Evolutionary conservation across 2,797 vertebrate species (phyloP), one percentile per base, ranked within the genome.

Genomic region (Novumbra hubbsi): DNA sequence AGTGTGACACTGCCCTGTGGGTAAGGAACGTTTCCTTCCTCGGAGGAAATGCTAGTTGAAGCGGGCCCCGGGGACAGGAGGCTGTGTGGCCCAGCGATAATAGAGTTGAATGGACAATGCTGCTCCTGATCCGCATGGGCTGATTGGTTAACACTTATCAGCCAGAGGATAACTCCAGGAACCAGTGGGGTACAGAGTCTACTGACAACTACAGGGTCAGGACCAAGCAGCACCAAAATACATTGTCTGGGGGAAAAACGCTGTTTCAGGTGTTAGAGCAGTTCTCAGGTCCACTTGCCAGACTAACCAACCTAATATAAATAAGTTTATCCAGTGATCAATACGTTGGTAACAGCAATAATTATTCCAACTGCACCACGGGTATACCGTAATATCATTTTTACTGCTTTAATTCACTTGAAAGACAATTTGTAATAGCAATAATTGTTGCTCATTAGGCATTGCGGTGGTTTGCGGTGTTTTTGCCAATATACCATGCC

Each of bases 1-100:
- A 9, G 28, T 27, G 60, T 32, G 48, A 89, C 87, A 84, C 77
- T 38, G 79, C 83, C 78, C 79, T 41, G 78, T 82, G 81, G 87
- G 87, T 89, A 91, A 92, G 83, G 78, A 88, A 88, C 84, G 27
- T 87, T 93, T 93, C 92, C 92, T 93, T 93, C 92, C 92, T 90
- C 1, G 71, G 78, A 93, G 92, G 92, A 93, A 93, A 85, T 83
- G 76, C 76, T 88, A 89, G 88, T 84, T 89, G 88, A 88, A 89
- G 88, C 83, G 87, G 88, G 88, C 80, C 84, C 91, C 86, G 84
- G 89, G 90, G 90, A 91, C 91, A 91, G 90, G 90, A 91, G 92
- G 88, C 77, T 65, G 88, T 91, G 90, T 88, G 85, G 84, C 84
- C 88, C 85, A 85, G 88, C 84, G 91, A 92, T 92, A 92, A 92